Percentiles rank a stretch among this genome's conserved stretches.
phyloP scores from a whole-genome alignment of 2,888 invertebrate genomes.

The Chymomyza caudatula region DNA sequence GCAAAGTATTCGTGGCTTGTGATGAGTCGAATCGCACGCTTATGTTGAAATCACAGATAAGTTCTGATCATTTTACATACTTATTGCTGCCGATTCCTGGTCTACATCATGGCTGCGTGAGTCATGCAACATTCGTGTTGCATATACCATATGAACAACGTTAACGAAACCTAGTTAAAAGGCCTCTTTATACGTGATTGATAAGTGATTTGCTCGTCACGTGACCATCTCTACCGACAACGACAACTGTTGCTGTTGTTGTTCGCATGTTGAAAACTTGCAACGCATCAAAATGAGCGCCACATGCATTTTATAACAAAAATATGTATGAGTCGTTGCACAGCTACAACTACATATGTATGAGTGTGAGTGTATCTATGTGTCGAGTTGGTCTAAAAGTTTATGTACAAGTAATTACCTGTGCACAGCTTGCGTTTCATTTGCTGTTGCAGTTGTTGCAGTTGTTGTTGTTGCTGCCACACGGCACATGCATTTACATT shows the following conservation, averaged over 20 bases:
- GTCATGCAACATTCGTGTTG: too few relatives aligned
- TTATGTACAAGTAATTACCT: conserved; percentile 52
- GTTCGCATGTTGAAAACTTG: conserved; percentile 23
- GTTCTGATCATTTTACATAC: too few relatives aligned
- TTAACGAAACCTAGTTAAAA: neutral
- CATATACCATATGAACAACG: too few relatives aligned
- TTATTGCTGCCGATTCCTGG: too few relatives aligned
- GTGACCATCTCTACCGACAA: neutral
- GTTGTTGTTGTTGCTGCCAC: neutral
- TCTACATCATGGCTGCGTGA: too few relatives aligned
- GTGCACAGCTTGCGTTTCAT: conserved; percentile 41
- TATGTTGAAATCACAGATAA: too few relatives aligned
- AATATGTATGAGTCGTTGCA: conserved; percentile 30
- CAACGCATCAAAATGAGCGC: conserved; percentile 35
- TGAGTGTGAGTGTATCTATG: neutral
- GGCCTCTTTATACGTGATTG: neutral
- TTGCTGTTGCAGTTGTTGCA: conserved; percentile 2
- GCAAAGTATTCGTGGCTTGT: too few relatives aligned
- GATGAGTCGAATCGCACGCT: too few relatives aligned
- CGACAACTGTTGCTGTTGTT: conserved; percentile 25
- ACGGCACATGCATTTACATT: neutral
- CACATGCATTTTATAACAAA: conserved; percentile 1
- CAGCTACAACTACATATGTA: too few relatives aligned
- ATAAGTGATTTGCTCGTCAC: neutral
- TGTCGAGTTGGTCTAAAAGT: conserved; percentile 30